phyloP scores from a whole-genome alignment of 2,113 vertebrate species.

The Sylvilagus bachmani region DNA sequence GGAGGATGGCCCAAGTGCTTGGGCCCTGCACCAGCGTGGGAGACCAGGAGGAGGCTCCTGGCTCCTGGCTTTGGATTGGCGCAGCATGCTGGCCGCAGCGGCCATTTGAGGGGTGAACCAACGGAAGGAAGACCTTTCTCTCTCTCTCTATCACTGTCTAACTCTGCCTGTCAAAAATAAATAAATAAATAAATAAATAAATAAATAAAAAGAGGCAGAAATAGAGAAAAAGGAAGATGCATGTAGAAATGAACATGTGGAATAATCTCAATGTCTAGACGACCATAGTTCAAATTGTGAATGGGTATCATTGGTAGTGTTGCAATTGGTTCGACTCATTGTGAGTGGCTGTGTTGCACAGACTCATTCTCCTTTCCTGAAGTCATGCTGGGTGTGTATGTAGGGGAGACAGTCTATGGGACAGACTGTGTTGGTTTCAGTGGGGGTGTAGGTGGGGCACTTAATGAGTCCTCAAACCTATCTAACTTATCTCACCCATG shows the following conservation, averaged over 20 bases:
- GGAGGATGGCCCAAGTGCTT: too few species aligned
- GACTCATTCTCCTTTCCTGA: neutral
- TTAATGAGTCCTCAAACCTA: neutral
- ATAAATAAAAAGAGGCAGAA: neutral
- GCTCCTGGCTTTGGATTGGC: too few species aligned
- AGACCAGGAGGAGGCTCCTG: too few species aligned
- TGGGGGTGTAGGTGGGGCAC: neutral
- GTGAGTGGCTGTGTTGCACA: accelerated
- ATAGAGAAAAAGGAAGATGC: neutral
- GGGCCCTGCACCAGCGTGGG: too few species aligned
- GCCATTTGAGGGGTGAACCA: too few species aligned
- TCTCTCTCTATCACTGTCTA: too few species aligned
- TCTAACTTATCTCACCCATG: neutral
- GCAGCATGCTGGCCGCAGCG: too few species aligned
- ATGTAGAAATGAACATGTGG: too few species aligned
- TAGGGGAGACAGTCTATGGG: neutral
- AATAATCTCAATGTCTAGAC: neutral
- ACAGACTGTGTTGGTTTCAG: neutral
- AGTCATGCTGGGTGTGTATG: neutral
- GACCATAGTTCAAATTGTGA: neutral
- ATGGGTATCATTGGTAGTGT: accelerated
- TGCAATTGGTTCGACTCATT: neutral
- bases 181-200: too few species aligned
- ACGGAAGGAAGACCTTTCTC: too few species aligned
- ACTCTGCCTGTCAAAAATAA: too few species aligned